Base-by-base conservation (phyloP, 2,888 invertebrate genomes). In the Rutpela maculata region DNA sequence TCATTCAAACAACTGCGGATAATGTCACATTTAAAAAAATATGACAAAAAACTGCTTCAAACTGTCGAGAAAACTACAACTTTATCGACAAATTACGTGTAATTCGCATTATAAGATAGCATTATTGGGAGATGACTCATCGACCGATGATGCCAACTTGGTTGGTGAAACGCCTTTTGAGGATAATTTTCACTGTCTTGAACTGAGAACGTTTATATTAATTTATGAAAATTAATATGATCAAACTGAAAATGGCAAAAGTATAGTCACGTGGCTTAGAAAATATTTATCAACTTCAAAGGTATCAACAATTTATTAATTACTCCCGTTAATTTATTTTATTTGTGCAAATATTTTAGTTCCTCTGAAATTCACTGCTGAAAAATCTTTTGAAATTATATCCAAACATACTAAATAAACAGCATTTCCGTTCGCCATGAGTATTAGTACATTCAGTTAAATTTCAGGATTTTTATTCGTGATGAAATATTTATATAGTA, bases 221-320 rank as follows among this genome's bases (percentile, higher is more conserved):
- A 26, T 26, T 26, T 26, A 26, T 26, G 22, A 4, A 26, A 35
- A 7, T 7, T 9, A 35, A 9, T 35, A 35, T 35, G 7, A 3
- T 35, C 31, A 43, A 17, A 17, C 50, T 50, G 4, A 4, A 50
- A 50, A 50, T 50, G 50, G n/a, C 4, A 7, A n/a, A n/a, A 0
- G 31, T 35, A 35, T 35, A 17, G 12, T 50, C 31, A n/a, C n/a
- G n/a, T n/a, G n/a, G n/a, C 12, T n/a, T 12, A 15, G 15, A 50
- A n/a, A 50, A 50, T 50, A 50, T n/a, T 50, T n/a, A n/a, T n/a
- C 50, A n/a, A 50, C 50, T 50, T 50, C 50, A 50, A 50, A 50
- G 50, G n/a, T 15, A n/a, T 15, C 50, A 50, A 50, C 15, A 50
- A 50, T 50, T n/a, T 50, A 50, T n/a, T 50, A 50, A 50, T 50